These are phyloP conservation scores for Xestoiulus laeticollis DNA, from an alignment of 2,888 invertebrate species.

Conservation along the genomic window DNA sequence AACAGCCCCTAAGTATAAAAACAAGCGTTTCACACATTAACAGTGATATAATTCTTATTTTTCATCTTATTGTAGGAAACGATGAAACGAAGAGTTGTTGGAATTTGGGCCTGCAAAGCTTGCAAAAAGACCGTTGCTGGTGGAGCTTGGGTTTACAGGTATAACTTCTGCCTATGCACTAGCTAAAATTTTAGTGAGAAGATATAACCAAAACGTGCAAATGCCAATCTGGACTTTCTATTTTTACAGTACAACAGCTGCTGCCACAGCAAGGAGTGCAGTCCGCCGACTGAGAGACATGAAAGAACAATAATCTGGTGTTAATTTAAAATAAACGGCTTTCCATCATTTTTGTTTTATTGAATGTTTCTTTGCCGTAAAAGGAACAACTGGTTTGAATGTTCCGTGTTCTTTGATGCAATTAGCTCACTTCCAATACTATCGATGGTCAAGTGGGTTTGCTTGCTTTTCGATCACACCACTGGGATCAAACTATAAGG, in stretches of 20 bases:
- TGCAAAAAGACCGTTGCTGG: slow-evolving; percentile 97
- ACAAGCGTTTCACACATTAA: not conserved
- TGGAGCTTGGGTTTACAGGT: slow-evolving; percentile 98
- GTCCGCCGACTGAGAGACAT: slow-evolving; percentile 96
- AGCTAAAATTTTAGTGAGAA: not conserved
- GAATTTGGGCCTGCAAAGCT: slow-evolving; percentile 98
- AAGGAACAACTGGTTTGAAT: not conserved
- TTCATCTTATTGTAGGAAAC: slow-evolving; percentile 79
- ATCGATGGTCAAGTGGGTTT: no score
- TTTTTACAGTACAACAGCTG: slow-evolving; percentile 82
- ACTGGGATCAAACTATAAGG: no score
- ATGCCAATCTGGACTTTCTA: slow-evolving; percentile 11
- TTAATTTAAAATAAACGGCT: slow-evolving; percentile 3
- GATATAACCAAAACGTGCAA: not conserved
- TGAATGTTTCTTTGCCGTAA: not conserved
- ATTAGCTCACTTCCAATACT: no score
- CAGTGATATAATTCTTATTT: no score
- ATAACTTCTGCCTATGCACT: slow-evolving; percentile 48
- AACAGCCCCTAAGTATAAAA: no score
- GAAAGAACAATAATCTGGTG: slow-evolving; percentile 72
- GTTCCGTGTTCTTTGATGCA: no score
- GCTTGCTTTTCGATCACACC: no score
- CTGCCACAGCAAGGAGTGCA: slow-evolving; percentile 96
- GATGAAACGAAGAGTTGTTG: slow-evolving; percentile 97
- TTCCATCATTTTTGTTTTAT: not conserved